Evolutionary conservation across 2,113 vertebrate genomes (phyloP), one percentile per base, ranked within the genome.

Genomic region (Mormyrus lacerda): DNA sequence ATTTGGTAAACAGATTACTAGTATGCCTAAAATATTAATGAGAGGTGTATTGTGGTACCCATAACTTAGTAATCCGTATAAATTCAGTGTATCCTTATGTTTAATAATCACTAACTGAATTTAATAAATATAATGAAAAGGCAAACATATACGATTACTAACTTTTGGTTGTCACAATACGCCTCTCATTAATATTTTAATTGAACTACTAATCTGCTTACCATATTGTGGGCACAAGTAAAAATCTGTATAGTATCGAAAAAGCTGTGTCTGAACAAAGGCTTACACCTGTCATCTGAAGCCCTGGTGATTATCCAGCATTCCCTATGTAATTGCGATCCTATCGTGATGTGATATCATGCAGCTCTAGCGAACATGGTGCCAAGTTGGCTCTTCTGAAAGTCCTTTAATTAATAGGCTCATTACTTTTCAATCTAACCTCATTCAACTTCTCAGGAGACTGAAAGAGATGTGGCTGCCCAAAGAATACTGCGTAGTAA

Each of bases 361-460:
- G n/a, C 61, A 69, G 61, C 61, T 27, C 61, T 31, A 69, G 88
- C 88, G 50, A 87, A 87, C 88, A 88, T 91, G 89, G 87, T 89
- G 89, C 88, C 85, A 88, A 89, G 69, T 79, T 73, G 45, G 48
- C 73, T 73, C 87, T 83, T 93, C 93, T 92, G 93, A 91, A 93
- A 94, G 92, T 84, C 91, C 87, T 93, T 91, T 97, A 96, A 97
- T 97, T 97, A 97, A 96, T 95, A 95, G 91, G 95, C 91, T 96
- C 92, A 96, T 96, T 97, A 96, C 94, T 94, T 97, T 96, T 95
- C 93, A 95, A 87, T 95, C 90, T 94, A 92, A 91, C 79, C 51
- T 91, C 93, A 92, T 94, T 92, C 94, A 93, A 93, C 92, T 44
- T 92, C 94, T 95, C 89, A 55, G 90, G 92, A 89, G 90, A 88